A percentile compares a stretch with the other conserved stretches of the same genome.
phyloP scores from a whole-genome alignment of 2,888 invertebrate species.

The Caenorhabditis sulstoni region DNA sequence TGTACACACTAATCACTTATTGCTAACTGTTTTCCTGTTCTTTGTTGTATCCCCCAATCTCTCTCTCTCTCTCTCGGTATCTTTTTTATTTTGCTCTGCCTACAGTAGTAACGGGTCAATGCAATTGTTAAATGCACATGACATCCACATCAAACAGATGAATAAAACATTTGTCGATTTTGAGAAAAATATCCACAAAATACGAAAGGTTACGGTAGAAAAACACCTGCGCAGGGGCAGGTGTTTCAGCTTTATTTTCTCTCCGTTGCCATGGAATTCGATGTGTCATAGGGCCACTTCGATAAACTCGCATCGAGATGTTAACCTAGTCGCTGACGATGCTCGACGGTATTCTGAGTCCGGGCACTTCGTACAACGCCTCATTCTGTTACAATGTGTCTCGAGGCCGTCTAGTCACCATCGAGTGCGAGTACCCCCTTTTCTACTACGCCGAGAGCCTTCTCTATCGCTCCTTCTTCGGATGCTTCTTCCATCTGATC shows the following conservation, averaged over 20 bases:
- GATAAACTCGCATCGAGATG: neutral
- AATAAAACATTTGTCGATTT: neutral
- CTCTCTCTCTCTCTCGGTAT: neutral
- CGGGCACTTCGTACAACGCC: conserved; percentile 37
- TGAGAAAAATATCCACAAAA: neutral
- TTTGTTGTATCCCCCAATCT: neutral
- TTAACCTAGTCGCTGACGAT: neutral
- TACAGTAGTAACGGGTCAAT: conserved; percentile 21
- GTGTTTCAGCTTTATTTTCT: neutral
- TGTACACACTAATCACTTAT: neutral
- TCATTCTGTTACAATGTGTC: conserved; percentile 58
- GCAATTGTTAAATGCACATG: conserved; percentile 23
- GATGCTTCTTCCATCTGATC: conserved; percentile 55
- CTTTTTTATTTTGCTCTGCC: conserved; percentile 3
- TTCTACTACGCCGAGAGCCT: conserved; percentile 43
- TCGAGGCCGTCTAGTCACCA: conserved; percentile 42
- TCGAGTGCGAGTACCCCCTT: conserved; percentile 53
- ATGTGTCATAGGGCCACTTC: neutral
- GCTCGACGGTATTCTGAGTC: conserved; percentile 39
- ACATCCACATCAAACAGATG: conserved; percentile 4
- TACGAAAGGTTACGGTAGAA: neutral
- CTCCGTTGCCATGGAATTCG: neutral
- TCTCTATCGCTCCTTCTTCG: conserved; percentile 57
- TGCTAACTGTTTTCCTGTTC: neutral
- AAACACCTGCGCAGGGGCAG: neutral